These are phyloP conservation scores for Drosophila ercepeae DNA, from an alignment of 1,140 invertebrate species.

Conservation along the genomic window DNA sequence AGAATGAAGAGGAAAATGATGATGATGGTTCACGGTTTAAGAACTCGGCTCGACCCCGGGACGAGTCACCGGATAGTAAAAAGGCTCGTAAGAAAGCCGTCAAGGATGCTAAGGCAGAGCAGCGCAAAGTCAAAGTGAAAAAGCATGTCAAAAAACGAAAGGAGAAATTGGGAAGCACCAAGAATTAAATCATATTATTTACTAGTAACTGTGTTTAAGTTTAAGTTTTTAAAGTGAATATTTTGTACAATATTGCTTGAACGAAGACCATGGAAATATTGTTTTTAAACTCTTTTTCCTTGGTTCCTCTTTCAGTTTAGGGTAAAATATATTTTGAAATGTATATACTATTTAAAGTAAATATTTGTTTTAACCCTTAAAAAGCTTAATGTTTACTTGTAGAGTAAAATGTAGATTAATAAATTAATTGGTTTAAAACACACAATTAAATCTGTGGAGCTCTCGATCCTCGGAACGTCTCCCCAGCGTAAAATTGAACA, in stretches of 20 bases:
- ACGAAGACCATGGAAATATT: too few species aligned
- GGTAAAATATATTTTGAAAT: not conserved
- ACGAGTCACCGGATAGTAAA: slow-evolving; percentile 94
- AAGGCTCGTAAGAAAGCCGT: slow-evolving; percentile 93
- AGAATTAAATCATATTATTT: slow-evolving; percentile 71
- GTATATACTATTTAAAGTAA: not conserved
- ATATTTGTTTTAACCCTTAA: too few species aligned
- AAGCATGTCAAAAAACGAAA: slow-evolving; percentile 98
- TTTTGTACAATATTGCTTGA: slow-evolving; percentile 6
- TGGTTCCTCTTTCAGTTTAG: too few species aligned
- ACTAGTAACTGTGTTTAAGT: not conserved
- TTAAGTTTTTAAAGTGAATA: not conserved
- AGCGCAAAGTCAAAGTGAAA: slow-evolving; percentile 95
- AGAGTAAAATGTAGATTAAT: too few species aligned
- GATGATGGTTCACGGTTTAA: slow-evolving; percentile 87
- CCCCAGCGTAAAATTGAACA: not conserved
- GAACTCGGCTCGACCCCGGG: slow-evolving; percentile 89
- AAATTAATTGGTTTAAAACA: too few species aligned
- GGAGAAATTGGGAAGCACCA: slow-evolving; percentile 86
- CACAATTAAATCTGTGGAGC: not conserved
- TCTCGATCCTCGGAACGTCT: not conserved
- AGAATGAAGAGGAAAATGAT: slow-evolving; percentile 81
- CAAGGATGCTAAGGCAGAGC: slow-evolving; percentile 95
- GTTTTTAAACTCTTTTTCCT: too few species aligned
- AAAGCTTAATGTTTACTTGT: too few species aligned